A percentile compares a stretch with the other conserved stretches of the same genome.
Conservation (phyloP, 2,113 vertebrate genomes). For the Scortum barcoo region DNA sequence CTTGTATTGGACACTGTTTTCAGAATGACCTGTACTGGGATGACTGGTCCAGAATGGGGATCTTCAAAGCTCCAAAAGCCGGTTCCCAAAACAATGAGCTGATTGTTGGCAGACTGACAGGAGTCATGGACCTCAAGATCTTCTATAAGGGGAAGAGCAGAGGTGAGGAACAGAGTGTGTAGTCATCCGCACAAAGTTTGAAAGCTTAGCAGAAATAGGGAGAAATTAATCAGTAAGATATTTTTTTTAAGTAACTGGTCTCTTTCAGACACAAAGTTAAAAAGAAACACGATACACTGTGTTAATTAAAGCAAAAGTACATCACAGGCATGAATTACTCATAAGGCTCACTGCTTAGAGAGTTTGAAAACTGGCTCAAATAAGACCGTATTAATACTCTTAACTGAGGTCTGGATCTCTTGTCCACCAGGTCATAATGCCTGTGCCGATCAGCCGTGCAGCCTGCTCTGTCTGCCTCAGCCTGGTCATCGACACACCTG, state of each 20-base stretch:
- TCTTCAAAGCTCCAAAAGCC: conserved; percentile 94
- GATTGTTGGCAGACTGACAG: conserved; percentile 90
- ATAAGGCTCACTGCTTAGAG: background rate
- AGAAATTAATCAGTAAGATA: background rate
- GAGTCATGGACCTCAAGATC: conserved; percentile 98
- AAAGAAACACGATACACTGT: background rate
- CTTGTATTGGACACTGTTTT: conserved; percentile 19
- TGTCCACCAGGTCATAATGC: conserved; percentile 87
- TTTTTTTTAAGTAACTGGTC: background rate
- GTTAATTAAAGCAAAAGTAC: background rate
- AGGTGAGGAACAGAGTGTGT: conserved; percentile 79
- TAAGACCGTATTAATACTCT: background rate
- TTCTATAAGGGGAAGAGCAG: conserved; percentile 94
- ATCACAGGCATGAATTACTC: background rate
- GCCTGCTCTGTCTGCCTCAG: conserved; percentile 92
- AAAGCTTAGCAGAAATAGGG: background rate
- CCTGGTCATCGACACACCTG: conserved; percentile 89
- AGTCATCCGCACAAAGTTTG: background rate
- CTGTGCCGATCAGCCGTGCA: conserved; percentile 91
- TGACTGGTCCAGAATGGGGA: conserved; percentile 97
- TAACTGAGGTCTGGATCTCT: conserved; percentile 19
- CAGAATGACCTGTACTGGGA: conserved; percentile 99
- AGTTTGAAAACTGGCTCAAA: background rate
- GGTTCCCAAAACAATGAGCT: conserved; percentile 88
- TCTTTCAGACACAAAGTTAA: background rate